Base-by-base conservation (phyloP, 2,888 invertebrate genomes). In the Itoplectis maculator region DNA sequence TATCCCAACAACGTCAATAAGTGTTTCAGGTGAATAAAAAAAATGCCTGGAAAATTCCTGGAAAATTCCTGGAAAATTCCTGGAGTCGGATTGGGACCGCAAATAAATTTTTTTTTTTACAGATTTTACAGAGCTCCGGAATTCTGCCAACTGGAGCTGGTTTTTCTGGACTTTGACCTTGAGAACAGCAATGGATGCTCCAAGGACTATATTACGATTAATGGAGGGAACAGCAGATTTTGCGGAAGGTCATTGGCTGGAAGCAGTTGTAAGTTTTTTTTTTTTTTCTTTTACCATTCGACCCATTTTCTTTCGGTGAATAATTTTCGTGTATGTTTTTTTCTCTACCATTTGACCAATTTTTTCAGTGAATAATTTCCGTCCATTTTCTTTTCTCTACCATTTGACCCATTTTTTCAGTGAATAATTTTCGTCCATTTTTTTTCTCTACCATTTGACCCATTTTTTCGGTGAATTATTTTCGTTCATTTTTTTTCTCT, bases 91-190 rank as follows among this genome's bases (percentile, higher is more conserved):
- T 4, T 51, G 18, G 20, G 8, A 56, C 47, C n/a, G n/a, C n/a
- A n/a, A 7, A 40, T 47, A 13, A 15, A 0, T 42, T 42, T 13
- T 42, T 54, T 23, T 18, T 54, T 77, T 88, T 87, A 2, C 75
- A 93, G 94, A 81, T 93, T 94, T 82, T 86, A 88, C 56, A 92
- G 91, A 83, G 88, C 89, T 61, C 89, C 92, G n/a, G 93, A 92
- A 49, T 91, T 88, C 80, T 94, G 94, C 83, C 88, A 88, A 49
- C 84, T 94, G 40, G 90, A 92, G 79, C 47, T 94, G 15, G 87
- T 89, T 9, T 89, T 94, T 84, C 84, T 91, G 15, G 94, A 94
- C 86, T 94, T 94, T 83, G 90, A 93, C 78, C 75, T 94, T 54
- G 93, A 94, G 85, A 80, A 89, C 15, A 94, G 93, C 83, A 85